Percentiles rank a stretch among this genome's conserved stretches.
phyloP scores from a whole-genome alignment of 2,113 vertebrate species.

The Pelodiscus sinensis region DNA sequence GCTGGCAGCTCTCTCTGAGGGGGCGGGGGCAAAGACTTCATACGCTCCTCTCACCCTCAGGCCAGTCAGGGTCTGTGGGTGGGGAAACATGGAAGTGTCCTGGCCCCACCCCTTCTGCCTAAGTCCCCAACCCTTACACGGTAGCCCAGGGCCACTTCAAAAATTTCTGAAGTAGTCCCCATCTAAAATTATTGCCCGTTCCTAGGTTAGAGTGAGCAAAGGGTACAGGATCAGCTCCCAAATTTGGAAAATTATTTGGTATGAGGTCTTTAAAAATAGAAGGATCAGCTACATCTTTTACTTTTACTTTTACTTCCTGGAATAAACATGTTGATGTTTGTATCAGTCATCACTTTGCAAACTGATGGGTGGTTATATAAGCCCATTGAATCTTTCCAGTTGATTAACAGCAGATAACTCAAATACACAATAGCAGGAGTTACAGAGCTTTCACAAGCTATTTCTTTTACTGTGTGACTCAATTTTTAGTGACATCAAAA shows the following conservation, averaged over 20 bases:
- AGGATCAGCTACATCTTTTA: neutral
- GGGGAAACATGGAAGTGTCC: too few species aligned
- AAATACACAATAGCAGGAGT: slow-evolving; percentile 3
- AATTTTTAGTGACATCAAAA: neutral
- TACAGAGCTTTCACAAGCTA: slow-evolving; percentile 15
- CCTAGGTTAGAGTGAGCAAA: neutral
- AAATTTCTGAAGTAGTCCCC: too few species aligned
- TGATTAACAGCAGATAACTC: slow-evolving; percentile 18
- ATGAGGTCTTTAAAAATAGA: slow-evolving; percentile 20
- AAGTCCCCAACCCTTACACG: too few species aligned
- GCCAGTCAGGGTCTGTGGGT: too few species aligned
- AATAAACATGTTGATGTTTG: slow-evolving; percentile 29
- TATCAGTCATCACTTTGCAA: slow-evolving; percentile 45
- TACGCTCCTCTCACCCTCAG: too few species aligned
- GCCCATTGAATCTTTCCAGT: neutral
- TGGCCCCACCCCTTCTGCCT: too few species aligned
- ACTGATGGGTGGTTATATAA: slow-evolving; percentile 56
- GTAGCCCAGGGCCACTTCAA: too few species aligned
- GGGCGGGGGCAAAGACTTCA: too few species aligned
- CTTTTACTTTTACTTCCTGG: slow-evolving; percentile 33
- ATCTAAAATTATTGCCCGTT: too few species aligned
- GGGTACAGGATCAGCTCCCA: neutral
- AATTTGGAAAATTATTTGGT: slow-evolving; percentile 31
- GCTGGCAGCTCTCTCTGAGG: too few species aligned
- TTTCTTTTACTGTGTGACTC: slow-evolving; percentile 16